Evolutionary conservation across 2,113 vertebrate genomes (phyloP).

Genomic region (Rhodinocichla rosea): DNA sequence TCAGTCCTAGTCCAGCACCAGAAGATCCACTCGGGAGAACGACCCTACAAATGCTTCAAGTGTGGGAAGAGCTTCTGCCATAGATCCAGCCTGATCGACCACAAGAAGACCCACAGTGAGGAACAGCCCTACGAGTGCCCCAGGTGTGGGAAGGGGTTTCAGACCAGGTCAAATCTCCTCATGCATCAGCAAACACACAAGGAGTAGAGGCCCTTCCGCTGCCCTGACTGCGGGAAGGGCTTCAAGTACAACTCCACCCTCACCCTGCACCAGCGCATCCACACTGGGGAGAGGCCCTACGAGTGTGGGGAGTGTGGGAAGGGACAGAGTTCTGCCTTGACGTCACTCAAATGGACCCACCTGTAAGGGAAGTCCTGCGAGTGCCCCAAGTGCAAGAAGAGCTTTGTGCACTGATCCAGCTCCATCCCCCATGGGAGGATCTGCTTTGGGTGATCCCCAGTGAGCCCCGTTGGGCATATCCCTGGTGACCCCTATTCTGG

Average conservation of each 20-base stretch:
- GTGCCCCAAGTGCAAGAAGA: not conserved
- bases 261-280: rapidly evolving
- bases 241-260: not conserved
- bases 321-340: not conserved
- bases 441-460: not conserved
- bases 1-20: not conserved
- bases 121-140: not conserved
- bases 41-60: not conserved
- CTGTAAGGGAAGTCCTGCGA: not conserved
- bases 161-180: not conserved
- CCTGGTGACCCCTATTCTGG: not conserved
- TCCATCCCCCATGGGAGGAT: not conserved
- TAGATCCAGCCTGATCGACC: not conserved
- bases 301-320: not conserved
- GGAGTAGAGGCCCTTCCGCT: not conserved
- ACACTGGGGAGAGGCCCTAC: not conserved
- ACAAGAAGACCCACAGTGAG: not conserved
- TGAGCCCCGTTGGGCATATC: not conserved
- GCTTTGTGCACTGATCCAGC: not conserved
- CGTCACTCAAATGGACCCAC: not conserved
- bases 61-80: not conserved
- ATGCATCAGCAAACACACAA: not conserved
- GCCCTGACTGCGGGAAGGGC: not conserved
- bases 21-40: not conserved
- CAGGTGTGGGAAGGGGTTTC: not conserved